Percentiles rank a stretch among this genome's conserved stretches.
phyloP scores from a whole-genome alignment of 2,888 invertebrate genomes.

The Diplolepis rosae region DNA sequence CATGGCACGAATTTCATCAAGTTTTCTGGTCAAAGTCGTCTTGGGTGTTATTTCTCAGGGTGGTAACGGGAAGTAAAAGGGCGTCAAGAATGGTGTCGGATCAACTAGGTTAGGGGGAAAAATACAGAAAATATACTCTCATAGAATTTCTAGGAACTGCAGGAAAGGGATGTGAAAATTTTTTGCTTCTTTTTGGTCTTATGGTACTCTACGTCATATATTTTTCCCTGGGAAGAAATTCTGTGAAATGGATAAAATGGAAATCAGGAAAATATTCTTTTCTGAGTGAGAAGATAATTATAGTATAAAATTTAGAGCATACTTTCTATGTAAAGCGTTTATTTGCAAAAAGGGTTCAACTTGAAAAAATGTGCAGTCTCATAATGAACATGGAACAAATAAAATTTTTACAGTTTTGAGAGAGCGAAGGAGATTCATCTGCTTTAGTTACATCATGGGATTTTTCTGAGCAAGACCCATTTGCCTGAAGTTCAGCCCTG shows the following conservation, averaged over 20 bases:
- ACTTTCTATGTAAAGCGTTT: neutral
- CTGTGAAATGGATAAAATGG: no score
- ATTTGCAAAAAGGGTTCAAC: neutral
- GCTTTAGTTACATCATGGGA: conserved; percentile 33
- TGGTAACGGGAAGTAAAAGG: conserved; percentile 37
- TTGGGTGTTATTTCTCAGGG: conserved; percentile 40
- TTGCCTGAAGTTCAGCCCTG: conserved; percentile 31
- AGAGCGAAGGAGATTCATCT: conserved; percentile 23
- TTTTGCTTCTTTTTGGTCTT: neutral
- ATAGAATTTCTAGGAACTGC: neutral
- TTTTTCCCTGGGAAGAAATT: neutral
- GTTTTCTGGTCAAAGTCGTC: neutral
- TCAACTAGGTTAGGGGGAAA: conserved; percentile 50
- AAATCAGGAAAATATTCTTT: neutral
- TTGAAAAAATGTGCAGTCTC: conserved; percentile 21
- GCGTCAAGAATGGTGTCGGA: conserved; percentile 64
- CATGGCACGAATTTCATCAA: neutral
- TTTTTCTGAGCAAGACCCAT: conserved; percentile 24
- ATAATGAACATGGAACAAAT: conserved; percentile 17
- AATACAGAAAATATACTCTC: conserved; percentile 17
- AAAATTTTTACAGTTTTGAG: conserved; percentile 31
- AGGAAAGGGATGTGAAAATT: neutral
- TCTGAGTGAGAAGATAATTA: neutral
- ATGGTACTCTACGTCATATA: no score
- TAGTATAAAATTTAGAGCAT: neutral